Conservation (phyloP, 2,113 vertebrate species). For the Phodopus roborovskii region DNA sequence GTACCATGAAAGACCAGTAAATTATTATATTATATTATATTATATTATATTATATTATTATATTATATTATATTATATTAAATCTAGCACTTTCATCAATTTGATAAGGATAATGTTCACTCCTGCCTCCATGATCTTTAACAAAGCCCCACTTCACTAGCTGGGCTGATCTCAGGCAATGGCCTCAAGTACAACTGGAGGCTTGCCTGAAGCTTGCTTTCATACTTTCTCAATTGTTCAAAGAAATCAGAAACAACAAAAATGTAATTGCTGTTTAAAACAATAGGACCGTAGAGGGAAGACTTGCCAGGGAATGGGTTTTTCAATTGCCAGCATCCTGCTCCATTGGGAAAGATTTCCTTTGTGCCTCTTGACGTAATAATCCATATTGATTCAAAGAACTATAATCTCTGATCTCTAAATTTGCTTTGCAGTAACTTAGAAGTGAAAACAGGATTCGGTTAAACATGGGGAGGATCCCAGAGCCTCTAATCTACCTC, state of each 20-base stretch:
- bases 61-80: too few species aligned
- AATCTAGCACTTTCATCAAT: conserved; percentile 88
- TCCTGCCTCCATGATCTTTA: conserved; percentile 71
- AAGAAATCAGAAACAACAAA: conserved; percentile 25
- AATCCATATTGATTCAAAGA: background rate
- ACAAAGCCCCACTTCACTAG: conserved; percentile 64
- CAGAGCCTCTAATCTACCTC: background rate
- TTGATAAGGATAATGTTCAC: conserved; percentile 82
- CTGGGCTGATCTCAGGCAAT: background rate
- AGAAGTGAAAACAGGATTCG: background rate
- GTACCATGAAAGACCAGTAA: conserved; percentile 81
- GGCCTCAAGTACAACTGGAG: background rate
- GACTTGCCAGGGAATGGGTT: background rate
- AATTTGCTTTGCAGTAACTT: conserved; percentile 16
- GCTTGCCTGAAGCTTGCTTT: background rate
- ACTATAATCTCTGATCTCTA: background rate
- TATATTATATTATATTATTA: too few species aligned
- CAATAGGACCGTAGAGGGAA: background rate
- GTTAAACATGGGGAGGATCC: background rate
- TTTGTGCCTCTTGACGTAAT: background rate
- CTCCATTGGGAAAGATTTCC: background rate
- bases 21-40: conserved; percentile 89
- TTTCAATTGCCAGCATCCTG: background rate
- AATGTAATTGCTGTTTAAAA: conserved; percentile 3
- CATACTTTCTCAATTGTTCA: background rate